Percentiles rank a stretch among this genome's conserved stretches.
Evolutionary conservation across 2,888 invertebrate genomes (phyloP).

Genomic region (Laspeyria flexula): DNA sequence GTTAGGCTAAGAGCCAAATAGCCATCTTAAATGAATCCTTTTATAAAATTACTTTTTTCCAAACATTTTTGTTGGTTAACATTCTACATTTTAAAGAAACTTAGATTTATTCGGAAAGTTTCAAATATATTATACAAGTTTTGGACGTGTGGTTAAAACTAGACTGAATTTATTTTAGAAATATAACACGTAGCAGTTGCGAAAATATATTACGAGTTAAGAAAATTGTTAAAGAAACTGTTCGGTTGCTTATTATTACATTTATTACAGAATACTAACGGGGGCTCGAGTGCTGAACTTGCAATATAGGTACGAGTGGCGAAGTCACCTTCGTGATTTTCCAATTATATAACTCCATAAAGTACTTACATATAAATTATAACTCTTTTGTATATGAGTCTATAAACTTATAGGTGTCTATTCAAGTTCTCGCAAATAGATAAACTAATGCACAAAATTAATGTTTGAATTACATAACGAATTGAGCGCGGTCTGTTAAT

Average conservation of each 20-base stretch:
- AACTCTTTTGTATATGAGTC: too few relatives aligned
- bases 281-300: not conserved
- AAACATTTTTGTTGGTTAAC: conserved; percentile 25
- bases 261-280: not conserved
- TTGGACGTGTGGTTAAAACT: conserved; percentile 35
- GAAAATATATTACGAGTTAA: conserved; percentile 14
- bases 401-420: too few relatives aligned
- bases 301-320: not conserved
- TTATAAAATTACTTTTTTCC: conserved; percentile 20
- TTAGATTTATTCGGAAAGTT: conserved; percentile 37
- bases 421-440: too few relatives aligned
- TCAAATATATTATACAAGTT: conserved; percentile 36
- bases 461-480: too few relatives aligned
- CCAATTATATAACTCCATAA: too few relatives aligned
- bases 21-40: conserved; percentile 27
- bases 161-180: conserved; percentile 27
- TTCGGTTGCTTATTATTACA: conserved; percentile 18
- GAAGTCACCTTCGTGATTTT: not conserved
- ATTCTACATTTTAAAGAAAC: conserved; percentile 19
- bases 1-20: conserved; percentile 53
- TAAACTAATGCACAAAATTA: too few relatives aligned
- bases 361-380: too few relatives aligned
- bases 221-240: conserved; percentile 8
- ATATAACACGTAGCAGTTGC: conserved; percentile 31
- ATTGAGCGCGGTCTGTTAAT: too few relatives aligned